These are phyloP conservation scores for Chaetodon auriga DNA, from an alignment of 2,113 vertebrate species.

Conservation along the genomic window DNA sequence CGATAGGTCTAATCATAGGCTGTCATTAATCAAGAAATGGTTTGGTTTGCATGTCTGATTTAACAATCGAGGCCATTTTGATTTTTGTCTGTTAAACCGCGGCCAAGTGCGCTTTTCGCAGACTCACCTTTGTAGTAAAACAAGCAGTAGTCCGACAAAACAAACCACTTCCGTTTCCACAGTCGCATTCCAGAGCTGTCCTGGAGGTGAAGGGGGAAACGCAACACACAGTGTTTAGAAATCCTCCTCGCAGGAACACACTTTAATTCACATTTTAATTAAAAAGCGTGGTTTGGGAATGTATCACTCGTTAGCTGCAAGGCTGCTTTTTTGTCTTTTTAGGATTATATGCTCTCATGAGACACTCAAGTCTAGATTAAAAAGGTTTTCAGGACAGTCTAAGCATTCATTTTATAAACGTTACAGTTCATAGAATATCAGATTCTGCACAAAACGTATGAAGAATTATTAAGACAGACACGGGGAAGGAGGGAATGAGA, in stretches of 20 bases:
- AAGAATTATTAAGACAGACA: neutral
- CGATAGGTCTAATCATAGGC: slow-evolving; percentile 38
- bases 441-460: neutral
- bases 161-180: slow-evolving; percentile 99
- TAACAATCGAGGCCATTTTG: neutral
- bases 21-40: slow-evolving; percentile 36
- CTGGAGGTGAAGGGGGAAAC: slow-evolving; percentile 83
- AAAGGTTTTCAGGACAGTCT: neutral
- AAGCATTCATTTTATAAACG: neutral
- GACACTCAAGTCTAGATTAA: neutral
- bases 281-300: slow-evolving; percentile 39
- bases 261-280: slow-evolving; percentile 53
- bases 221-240: slow-evolving; percentile 49
- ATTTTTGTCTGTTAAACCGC: slow-evolving; percentile 16
- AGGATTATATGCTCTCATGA: neutral
- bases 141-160: slow-evolving; percentile 97
- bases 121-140: slow-evolving; percentile 99
- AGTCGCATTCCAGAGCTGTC: slow-evolving; percentile 98
- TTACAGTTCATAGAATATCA: neutral
- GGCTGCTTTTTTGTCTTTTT: neutral
- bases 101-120: slow-evolving; percentile 33
- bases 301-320: slow-evolving; percentile 4
- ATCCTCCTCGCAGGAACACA: slow-evolving; percentile 8
- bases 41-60: slow-evolving; percentile 10
- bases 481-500: neutral